Conservation (phyloP, 2,797 vertebrate species). For the Spea hammondii region DNA sequence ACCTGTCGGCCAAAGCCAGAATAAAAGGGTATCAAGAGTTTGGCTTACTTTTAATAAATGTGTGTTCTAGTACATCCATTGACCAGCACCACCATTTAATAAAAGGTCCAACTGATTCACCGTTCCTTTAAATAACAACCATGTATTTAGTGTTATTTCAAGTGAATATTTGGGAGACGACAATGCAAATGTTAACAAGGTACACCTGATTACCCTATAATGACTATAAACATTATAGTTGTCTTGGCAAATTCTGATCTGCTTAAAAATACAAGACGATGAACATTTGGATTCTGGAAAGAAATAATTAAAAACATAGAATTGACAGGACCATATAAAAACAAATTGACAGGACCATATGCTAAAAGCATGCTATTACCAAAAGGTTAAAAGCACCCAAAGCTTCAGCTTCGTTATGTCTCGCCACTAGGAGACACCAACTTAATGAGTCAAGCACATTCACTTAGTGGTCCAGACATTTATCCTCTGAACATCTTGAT, state of each 20-base stretch:
- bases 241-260: neutral
- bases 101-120: no score
- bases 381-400: constrained; percentile 41
- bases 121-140: no score
- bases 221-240: neutral
- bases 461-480: constrained; percentile 37
- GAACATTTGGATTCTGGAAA: constrained; percentile 4
- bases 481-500: constrained; percentile 21
- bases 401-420: constrained; percentile 36
- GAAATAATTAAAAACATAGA: constrained; percentile 7
- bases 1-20: no score
- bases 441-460: constrained; percentile 39
- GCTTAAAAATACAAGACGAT: constrained; percentile 7
- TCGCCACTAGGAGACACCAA: constrained; percentile 46
- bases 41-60: no score
- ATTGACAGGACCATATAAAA: constrained; percentile 20
- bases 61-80: no score
- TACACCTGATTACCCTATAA: neutral
- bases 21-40: no score
- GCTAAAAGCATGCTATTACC: constrained; percentile 49
- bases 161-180: neutral
- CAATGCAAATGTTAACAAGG: neutral
- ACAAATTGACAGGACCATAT: constrained; percentile 30
- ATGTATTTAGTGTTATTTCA: no score
- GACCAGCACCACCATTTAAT: no score